Percentiles rank a stretch among this genome's conserved stretches.
These are phyloP conservation scores for Chrysina gloriosa DNA, from an alignment of 2,888 invertebrate species.

Conservation along the genomic window DNA sequence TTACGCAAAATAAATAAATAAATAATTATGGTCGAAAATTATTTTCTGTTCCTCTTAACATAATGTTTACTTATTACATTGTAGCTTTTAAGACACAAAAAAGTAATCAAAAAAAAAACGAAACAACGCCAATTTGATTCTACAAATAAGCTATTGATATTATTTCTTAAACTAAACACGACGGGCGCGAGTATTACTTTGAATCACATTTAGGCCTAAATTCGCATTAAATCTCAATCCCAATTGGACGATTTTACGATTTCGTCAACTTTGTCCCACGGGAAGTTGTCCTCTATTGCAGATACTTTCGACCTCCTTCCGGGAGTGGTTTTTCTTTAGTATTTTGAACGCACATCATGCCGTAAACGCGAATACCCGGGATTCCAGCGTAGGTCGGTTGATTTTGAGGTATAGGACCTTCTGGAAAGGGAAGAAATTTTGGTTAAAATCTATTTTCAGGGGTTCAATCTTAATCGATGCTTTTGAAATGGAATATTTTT, in stretches of 20 bases:
- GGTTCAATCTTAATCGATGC: too few species aligned
- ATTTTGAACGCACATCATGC: slow-evolving; percentile 88
- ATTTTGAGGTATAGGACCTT: slow-evolving; percentile 94
- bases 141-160: neutral
- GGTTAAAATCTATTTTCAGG: too few species aligned
- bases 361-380: slow-evolving; percentile 92
- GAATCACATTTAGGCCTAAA: slow-evolving; percentile 41
- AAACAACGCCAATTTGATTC: neutral
- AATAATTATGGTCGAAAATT: slow-evolving; percentile 22
- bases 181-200: slow-evolving; percentile 5
- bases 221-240: slow-evolving; percentile 64
- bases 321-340: slow-evolving; percentile 61
- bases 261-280: slow-evolving; percentile 82
- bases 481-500: too few species aligned
- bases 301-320: slow-evolving; percentile 65
- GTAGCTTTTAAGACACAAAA: too few species aligned
- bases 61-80: too few species aligned
- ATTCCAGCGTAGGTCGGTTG: slow-evolving; percentile 94
- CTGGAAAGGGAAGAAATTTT: slow-evolving; percentile 66
- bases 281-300: slow-evolving; percentile 72
- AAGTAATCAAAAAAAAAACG: neutral
- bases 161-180: slow-evolving; percentile 22
- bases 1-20: slow-evolving; percentile 22
- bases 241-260: slow-evolving; percentile 76
- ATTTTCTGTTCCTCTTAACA: too few species aligned